Evolutionary conservation across 1,140 invertebrate genomes (phyloP).

Genomic region (Drosophila lacertosa): DNA sequence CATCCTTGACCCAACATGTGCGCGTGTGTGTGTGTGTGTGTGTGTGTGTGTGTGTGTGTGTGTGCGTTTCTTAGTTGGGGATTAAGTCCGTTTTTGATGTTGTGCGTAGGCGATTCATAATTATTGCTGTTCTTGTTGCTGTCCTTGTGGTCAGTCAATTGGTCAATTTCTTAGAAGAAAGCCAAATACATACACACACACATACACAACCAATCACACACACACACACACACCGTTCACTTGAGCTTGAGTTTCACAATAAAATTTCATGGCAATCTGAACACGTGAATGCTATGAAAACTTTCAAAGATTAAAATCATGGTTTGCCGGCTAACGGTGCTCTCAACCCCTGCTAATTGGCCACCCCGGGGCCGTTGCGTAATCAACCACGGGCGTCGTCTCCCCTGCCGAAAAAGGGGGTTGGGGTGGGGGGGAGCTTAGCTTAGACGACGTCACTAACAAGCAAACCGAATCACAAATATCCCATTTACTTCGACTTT

Average conservation of each 20-base stretch:
- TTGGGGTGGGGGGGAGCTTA: background rate
- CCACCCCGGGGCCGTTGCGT: conserved; percentile 30
- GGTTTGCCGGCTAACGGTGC: background rate
- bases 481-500: conserved; percentile 50
- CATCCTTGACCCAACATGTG: background rate
- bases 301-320: conserved; percentile 45
- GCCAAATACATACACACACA: conserved; percentile 29
- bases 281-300: conserved; percentile 35
- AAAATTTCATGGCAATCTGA: conserved; percentile 34
- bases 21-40: conserved; percentile 2
- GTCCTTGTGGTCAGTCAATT: conserved; percentile 75
- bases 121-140: conserved; percentile 37
- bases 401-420: background rate
- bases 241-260: conserved; percentile 3
- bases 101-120: conserved; percentile 53
- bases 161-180: conserved; percentile 80
- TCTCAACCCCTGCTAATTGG: conserved; percentile 36
- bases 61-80: conserved; percentile 36
- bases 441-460: conserved; percentile 35
- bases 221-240: background rate
- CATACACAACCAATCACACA: background rate
- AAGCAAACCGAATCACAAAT: conserved; percentile 36
- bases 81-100: conserved; percentile 82
- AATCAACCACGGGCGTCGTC: conserved; percentile 15
- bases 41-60: conserved; percentile 22